phyloP scores from a whole-genome alignment of 2,888 invertebrate species.

The Periphyllus acericola region DNA sequence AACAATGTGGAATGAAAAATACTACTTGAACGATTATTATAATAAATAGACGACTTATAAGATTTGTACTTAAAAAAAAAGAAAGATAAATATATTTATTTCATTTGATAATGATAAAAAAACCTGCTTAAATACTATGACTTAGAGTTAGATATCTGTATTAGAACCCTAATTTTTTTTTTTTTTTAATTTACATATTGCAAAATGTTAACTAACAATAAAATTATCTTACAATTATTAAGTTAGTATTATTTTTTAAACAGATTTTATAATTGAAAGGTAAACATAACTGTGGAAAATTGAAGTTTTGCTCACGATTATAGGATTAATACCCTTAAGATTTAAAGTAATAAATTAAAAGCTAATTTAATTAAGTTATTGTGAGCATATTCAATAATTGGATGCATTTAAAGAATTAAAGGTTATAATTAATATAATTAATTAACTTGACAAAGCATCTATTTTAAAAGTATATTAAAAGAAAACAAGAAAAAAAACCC shows the following conservation, averaged over 20 bases:
- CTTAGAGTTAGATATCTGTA: slow-evolving; percentile 56
- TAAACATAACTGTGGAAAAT: slow-evolving; percentile 23
- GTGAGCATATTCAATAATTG: slow-evolving; percentile 58
- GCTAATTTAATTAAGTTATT: slow-evolving; percentile 58
- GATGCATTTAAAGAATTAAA: slow-evolving; percentile 52
- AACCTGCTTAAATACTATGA: slow-evolving; percentile 53
- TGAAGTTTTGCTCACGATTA: slow-evolving; percentile 36
- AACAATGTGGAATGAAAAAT: slow-evolving; percentile 57
- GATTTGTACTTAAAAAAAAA: slow-evolving; percentile 56
- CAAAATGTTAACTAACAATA: not conserved
- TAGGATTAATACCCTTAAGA: slow-evolving; percentile 11
- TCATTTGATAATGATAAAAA: not conserved
- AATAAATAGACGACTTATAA: slow-evolving; percentile 32
- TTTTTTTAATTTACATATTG: slow-evolving; percentile 22
- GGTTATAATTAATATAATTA: not conserved
- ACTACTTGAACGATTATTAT: slow-evolving; percentile 37
- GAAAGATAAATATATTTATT: slow-evolving; percentile 22
- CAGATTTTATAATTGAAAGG: not conserved
- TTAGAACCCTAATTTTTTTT: slow-evolving; percentile 44
- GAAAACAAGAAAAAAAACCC: not conserved
- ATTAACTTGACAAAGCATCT: not conserved
- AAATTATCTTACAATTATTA: slow-evolving; percentile 5
- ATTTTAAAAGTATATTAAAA: not conserved
- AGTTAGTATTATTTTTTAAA: slow-evolving; percentile 9
- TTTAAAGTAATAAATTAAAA: slow-evolving; percentile 40